Evolutionary conservation across 2,888 invertebrate genomes (phyloP), one percentile per base, ranked within the genome.

Genomic region (Furcula furcula): DNA sequence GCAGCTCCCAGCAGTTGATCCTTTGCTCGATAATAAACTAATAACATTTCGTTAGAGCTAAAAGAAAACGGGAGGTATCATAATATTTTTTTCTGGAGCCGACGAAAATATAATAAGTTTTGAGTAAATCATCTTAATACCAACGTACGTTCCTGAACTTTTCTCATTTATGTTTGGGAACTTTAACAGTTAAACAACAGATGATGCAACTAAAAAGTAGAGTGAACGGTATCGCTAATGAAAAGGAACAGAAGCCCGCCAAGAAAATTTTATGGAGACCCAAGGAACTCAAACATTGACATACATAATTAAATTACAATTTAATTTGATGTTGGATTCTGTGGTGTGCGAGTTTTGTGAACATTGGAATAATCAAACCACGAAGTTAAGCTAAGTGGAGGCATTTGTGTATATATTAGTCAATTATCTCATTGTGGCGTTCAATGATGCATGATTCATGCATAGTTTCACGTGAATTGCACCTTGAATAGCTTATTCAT

Each of bases 131-230:
- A 30, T 31, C 34, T 38, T 37, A 36, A 29, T 44, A 42, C 27
- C 22, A 31, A 32, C 28, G 36, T 36, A 25, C 38, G 44, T 48
- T 46, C 26, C 11, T 11, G 45, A 67, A 65, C 63, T 67, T 67
- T 62, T 65, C 63, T 58, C 57, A 58, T 67, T 64, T 58, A 47
- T 49, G 51, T 41, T 49, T 37, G 20, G 15, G 19, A 53, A 57
- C 48, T 54, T 46, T 7, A 40, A 40, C 39, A 41, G 52, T 55
- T 53, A 52, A 46, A 49, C 13, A 33, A 29, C 10, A 22, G 22
- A 11, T 18, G 29, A 33, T 51, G 46, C 40, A 56, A 45, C 47
- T 50, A 39, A 48, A 54, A 55, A 49, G 42, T 48, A 22, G 46
- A 46, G 46, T 41, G 46, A 40, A 29, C 22, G 31, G 31, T 36